Evolutionary conservation across 64 coral and sea anemone genomes (phyloP), one percentile per base, ranked within the genome.

Genomic region (Anthopleura sola): DNA sequence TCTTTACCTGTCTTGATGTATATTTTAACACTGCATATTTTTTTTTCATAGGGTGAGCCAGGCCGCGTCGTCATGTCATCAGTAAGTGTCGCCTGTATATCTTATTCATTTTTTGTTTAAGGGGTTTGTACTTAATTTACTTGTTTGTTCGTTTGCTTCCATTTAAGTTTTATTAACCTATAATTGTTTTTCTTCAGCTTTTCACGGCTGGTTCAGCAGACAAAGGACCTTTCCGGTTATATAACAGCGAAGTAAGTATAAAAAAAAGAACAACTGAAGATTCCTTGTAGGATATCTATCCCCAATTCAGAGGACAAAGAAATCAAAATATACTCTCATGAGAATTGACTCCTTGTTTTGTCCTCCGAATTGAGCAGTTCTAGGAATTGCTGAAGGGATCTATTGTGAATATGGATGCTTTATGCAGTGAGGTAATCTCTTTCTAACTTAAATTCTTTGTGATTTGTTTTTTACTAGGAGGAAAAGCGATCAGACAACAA

Each of bases 191-290:
- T 24, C 0, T 38, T 44, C 32, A 33, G 82, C 79, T 68, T 83
- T 55, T 5, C 16, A 14, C 37, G 53, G 34, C 60, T 75, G 80
- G 78, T 36, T 55, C 79, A 21, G 64, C 58, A n/a, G 69, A 90
- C 37, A 90, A 90, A 60, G 88, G 88, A 56, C 88, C 88, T 37
- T 15, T 66, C 10, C 77, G 76, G 20, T 79, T 79, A 79, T 79
- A 79, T 3, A 28, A 39, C 6, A 48, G 76, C 66, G 10, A 71
- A 71, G 66, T 71, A 71, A 71, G 66, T 71, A 26, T n/a, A 34
- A 71, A 29, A 2, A 20, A 11, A 66, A 66, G 5, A 10, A 28
- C 23, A n/a, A n/a, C n/a, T n/a, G n/a, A n/a, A n/a, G n/a, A n/a
- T n/a, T n/a, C n/a, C n/a, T n/a, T n/a, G n/a, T n/a, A n/a, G n/a